Evolutionary conservation across 2,113 vertebrate species (phyloP).

Genomic region (Lates calcarifer): DNA sequence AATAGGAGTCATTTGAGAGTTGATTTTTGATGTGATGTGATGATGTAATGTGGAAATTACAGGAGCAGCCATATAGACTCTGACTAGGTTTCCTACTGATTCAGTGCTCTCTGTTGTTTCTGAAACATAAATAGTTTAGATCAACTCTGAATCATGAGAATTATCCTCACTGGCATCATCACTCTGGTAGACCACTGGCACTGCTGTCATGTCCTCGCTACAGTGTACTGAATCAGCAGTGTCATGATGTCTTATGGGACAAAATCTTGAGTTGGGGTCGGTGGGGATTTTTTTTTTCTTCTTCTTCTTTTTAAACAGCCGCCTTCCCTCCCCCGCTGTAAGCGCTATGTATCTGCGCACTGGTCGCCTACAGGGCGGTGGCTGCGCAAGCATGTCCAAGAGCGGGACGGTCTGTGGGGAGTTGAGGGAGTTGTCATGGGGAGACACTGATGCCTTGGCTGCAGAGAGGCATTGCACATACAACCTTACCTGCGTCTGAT

Average conservation of each 20-base stretch:
- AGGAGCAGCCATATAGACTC: neutral
- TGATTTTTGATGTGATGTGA: neutral
- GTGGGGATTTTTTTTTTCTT: neutral
- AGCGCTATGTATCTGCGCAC: conserved; percentile 45
- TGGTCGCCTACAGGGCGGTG: conserved; percentile 79
- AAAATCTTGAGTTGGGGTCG: conserved; percentile 25
- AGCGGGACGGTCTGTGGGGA: conserved; percentile 69
- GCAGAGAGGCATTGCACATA: conserved; percentile 18
- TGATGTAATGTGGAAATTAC: neutral
- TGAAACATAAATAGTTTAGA: conserved; percentile 2
- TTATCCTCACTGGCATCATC: neutral
- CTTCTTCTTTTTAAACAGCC: neutral
- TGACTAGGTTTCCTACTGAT: neutral
- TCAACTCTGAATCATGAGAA: neutral
- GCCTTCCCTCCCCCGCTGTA: conserved; percentile 3
- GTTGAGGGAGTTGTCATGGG: conserved; percentile 55
- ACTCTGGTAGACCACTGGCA: neutral
- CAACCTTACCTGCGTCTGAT: conserved; percentile 29
- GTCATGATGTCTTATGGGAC: conserved; percentile 15
- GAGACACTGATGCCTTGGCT: conserved; percentile 35
- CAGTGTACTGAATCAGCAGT: conserved; percentile 11
- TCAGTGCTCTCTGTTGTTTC: neutral
- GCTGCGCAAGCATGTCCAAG: conserved; percentile 72
- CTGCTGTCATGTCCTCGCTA: neutral
- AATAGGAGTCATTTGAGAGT: neutral